phyloP scores from a whole-genome alignment of 2,113 vertebrate species.

The Pedetes capensis region DNA sequence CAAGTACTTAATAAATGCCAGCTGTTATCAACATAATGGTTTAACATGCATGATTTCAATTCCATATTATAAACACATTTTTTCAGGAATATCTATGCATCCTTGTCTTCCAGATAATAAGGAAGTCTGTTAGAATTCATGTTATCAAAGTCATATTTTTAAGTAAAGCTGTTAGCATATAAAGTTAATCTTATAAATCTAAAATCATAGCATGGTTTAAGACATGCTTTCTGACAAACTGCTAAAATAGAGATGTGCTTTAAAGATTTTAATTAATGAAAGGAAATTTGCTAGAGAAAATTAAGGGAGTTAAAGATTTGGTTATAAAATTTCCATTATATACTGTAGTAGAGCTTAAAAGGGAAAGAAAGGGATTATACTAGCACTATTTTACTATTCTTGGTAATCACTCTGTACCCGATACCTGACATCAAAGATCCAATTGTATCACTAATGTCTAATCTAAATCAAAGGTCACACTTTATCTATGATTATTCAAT shows the following conservation, averaged over 20 bases:
- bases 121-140: background rate
- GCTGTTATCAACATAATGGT: background rate
- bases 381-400: background rate
- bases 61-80: background rate
- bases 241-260: background rate
- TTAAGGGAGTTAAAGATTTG: background rate
- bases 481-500: background rate
- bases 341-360: background rate
- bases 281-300: background rate
- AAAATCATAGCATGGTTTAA: background rate
- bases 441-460: background rate
- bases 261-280: background rate
- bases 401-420: background rate
- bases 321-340: background rate
- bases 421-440: background rate
- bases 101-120: background rate
- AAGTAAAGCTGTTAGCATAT: background rate
- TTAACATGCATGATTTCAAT: background rate
- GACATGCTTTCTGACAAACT: background rate
- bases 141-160: background rate
- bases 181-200: background rate
- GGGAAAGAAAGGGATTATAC: accelerated
- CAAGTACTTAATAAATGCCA: background rate
- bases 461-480: background rate
- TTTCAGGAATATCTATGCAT: background rate